Conservation (phyloP, 2,888 invertebrate genomes). For the Muschampia plurimacula region DNA sequence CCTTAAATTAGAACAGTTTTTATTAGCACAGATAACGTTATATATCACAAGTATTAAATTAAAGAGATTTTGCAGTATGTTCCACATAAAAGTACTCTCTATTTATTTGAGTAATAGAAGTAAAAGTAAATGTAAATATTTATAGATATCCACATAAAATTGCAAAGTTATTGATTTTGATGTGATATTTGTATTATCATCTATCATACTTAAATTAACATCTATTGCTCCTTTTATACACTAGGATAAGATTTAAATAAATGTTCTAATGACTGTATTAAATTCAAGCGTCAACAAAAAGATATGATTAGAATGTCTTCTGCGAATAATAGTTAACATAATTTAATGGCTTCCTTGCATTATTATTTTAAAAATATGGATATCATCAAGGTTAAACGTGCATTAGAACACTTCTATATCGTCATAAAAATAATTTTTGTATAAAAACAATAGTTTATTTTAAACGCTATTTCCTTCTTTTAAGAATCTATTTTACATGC, state of each 20-base stretch:
- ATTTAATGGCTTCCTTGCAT: no score
- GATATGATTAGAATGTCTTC: no score
- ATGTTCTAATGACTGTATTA: neutral
- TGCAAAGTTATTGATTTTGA: slow-evolving; percentile 21
- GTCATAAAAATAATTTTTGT: neutral
- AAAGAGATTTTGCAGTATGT: slow-evolving; percentile 24
- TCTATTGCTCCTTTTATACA: slow-evolving; percentile 19
- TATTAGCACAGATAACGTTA: slow-evolving; percentile 18
- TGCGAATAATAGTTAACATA: no score
- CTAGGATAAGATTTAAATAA: slow-evolving; percentile 18
- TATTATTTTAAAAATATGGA: no score
- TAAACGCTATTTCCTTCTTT: neutral
- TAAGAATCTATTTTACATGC: neutral
- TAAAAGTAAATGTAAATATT: neutral
- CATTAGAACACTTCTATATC: no score
- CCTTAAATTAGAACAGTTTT: slow-evolving; percentile 20
- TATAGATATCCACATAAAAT: slow-evolving; percentile 6
- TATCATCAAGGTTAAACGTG: no score
- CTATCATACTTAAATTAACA: slow-evolving; percentile 16
- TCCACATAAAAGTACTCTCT: neutral
- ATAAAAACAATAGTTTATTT: neutral
- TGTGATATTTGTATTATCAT: slow-evolving; percentile 30
- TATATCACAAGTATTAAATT: neutral
- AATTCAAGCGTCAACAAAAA: no score
- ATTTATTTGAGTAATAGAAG: neutral